phyloP scores from a whole-genome alignment of 2,888 invertebrate genomes.

The Andrena bicolor region DNA sequence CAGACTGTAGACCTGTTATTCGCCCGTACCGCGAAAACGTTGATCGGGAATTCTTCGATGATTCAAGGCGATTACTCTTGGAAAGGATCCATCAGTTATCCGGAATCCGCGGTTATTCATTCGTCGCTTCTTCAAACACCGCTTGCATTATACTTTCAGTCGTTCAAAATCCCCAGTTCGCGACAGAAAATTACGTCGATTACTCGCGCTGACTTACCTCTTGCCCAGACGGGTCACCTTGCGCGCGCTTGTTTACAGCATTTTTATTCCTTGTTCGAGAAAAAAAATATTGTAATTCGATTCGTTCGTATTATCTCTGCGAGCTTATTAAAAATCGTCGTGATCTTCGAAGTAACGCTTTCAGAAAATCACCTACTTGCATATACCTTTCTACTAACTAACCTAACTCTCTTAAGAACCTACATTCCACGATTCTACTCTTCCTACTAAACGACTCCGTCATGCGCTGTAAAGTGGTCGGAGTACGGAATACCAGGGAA shows the following conservation, averaged over 20 bases:
- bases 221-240: neutral
- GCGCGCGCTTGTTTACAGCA: too few relatives aligned
- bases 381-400: too few relatives aligned
- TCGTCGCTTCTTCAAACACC: slow-evolving; percentile 1
- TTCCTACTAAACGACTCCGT: neutral
- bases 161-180: neutral
- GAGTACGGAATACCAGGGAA: neutral
- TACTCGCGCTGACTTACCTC: neutral
- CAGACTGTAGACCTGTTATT: slow-evolving; percentile 26
- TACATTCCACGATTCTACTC: neutral
- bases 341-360: too few relatives aligned
- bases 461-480: neutral
- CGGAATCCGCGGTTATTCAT: slow-evolving; percentile 31
- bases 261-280: too few relatives aligned
- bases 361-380: too few relatives aligned
- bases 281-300: too few relatives aligned
- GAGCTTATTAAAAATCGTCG: too few relatives aligned
- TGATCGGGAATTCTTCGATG: slow-evolving; percentile 57
- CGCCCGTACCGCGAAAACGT: slow-evolving; percentile 3
- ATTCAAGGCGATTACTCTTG: slow-evolving; percentile 52
- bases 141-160: neutral
- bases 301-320: too few relatives aligned
- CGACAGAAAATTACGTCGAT: neutral
- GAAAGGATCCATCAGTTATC: slow-evolving; percentile 18
- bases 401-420: too few relatives aligned